phyloP scores from a whole-genome alignment of 2,797 vertebrate species.

The Myripristis jacobus region DNA sequence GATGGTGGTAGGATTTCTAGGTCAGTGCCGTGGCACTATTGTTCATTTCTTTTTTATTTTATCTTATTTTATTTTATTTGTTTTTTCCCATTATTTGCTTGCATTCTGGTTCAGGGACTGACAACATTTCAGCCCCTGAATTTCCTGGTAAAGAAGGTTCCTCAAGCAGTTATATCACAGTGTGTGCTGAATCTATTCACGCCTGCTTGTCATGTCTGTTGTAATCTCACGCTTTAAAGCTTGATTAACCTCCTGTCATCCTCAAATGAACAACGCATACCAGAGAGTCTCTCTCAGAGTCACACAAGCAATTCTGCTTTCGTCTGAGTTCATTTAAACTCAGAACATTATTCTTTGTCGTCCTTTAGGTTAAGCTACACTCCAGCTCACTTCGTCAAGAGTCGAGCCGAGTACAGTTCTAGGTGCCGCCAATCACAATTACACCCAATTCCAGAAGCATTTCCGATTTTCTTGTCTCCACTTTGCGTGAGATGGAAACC shows the following conservation, averaged over 20 bases:
- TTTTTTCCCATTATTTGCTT: conserved; percentile 37
- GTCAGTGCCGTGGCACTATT: conserved; percentile 38
- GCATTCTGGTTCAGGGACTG: conserved; percentile 21
- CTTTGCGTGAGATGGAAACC: conserved; percentile 76
- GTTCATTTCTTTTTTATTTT: conserved; percentile 33
- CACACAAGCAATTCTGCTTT: conserved; percentile 50
- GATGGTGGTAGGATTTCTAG: conserved; percentile 29
- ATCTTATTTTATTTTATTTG: conserved; percentile 6
- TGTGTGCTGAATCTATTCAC: conserved; percentile 69
- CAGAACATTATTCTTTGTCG: conserved; percentile 54
- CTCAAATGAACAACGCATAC: conserved; percentile 63
- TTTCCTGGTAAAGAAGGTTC: conserved; percentile 41
- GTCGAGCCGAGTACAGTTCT: conserved; percentile 68
- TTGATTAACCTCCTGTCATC: conserved; percentile 80
- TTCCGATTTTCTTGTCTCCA: conserved; percentile 79
- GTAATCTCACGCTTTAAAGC: conserved; percentile 79
- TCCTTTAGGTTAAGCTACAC: conserved; percentile 70
- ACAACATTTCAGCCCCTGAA: conserved; percentile 27
- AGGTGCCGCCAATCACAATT: conserved; percentile 77
- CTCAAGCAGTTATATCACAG: conserved; percentile 55
- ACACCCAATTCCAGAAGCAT: conserved; percentile 75
- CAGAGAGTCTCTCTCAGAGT: conserved; percentile 59
- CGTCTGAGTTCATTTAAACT: conserved; percentile 71
- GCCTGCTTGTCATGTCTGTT: conserved; percentile 73
- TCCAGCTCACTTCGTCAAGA: conserved; percentile 67